Evolutionary conservation across 2,113 vertebrate genomes (phyloP).

Genomic region (Lanius ludovicianus): DNA sequence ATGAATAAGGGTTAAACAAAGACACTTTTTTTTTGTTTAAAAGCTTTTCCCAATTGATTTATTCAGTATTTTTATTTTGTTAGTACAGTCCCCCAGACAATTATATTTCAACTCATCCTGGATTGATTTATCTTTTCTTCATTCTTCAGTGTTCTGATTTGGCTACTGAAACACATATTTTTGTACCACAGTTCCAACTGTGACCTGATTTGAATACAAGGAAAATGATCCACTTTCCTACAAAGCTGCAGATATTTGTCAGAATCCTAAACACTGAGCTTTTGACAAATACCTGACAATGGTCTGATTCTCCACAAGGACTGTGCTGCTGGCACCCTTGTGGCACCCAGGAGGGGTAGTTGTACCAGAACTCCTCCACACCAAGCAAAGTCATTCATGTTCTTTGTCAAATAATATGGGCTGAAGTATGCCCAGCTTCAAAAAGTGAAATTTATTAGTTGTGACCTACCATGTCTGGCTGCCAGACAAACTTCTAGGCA

Average conservation of each 20-base stretch:
- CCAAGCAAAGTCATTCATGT: neutral
- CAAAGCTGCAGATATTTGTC: neutral
- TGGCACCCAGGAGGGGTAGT: neutral
- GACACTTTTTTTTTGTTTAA: neutral
- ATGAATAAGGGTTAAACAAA: neutral
- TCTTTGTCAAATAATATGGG: neutral
- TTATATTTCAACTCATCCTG: conserved; percentile 19
- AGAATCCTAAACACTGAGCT: neutral
- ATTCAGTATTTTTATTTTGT: neutral
- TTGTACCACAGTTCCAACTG: neutral
- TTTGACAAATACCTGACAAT: neutral
- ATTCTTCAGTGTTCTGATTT: conserved; percentile 24
- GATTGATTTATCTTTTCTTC: neutral
- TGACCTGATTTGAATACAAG: neutral
- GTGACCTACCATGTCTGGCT: conserved; percentile 20
- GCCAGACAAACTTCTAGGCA: conserved; percentile 3
- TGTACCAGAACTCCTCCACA: neutral
- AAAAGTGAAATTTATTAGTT: conserved; percentile 46
- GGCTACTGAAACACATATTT: conserved; percentile 5
- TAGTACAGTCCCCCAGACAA: neutral
- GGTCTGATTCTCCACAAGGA: neutral
- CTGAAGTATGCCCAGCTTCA: neutral
- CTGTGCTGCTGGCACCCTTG: neutral
- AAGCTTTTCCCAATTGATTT: conserved; percentile 13
- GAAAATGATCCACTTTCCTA: neutral